Conservation (phyloP, 2,888 invertebrate species). For the Archips crataeganus region DNA sequence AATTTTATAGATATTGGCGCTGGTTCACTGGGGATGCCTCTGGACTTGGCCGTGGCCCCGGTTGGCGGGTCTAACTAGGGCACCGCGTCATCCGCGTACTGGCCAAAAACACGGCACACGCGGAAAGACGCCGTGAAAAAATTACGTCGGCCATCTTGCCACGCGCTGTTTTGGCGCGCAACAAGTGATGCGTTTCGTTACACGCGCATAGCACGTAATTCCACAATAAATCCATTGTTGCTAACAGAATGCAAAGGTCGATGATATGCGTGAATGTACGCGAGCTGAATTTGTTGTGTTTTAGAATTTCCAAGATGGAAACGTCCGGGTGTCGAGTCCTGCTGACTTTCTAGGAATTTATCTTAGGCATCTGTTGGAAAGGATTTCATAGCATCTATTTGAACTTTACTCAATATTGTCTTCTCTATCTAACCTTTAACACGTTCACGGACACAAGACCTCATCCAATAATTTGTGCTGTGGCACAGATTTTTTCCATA, state of each 20-base stretch:
- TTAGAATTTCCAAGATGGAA: constrained; percentile 53
- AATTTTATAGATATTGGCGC: constrained; percentile 86
- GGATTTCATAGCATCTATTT: too few relatives aligned
- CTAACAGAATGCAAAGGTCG: constrained; percentile 69
- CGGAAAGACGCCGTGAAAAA: constrained; percentile 79
- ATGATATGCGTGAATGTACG: constrained; percentile 71
- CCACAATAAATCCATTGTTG: constrained; percentile 81
- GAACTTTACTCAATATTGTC: too few relatives aligned
- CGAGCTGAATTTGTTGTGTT: constrained; percentile 68
- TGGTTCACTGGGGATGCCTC: constrained; percentile 83
- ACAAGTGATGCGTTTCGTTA: constrained; percentile 55
- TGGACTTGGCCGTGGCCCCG: constrained; percentile 84
- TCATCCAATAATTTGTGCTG: too few relatives aligned
- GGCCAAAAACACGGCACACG: constrained; percentile 82
- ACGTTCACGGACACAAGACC: too few relatives aligned
- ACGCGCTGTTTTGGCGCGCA: constrained; percentile 69
- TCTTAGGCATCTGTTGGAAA: not conserved
- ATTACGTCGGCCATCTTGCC: constrained; percentile 72
- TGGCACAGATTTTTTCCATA: too few relatives aligned
- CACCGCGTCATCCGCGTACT: constrained; percentile 80
- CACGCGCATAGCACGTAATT: constrained; percentile 75
- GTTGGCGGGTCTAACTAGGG: constrained; percentile 84
- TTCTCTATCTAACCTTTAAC: too few relatives aligned
- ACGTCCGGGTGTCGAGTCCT: constrained; percentile 35
- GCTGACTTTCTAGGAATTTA: constrained; percentile 34